Conservation (phyloP, 2,797 vertebrate species). For the Brachymystax lenok region DNA sequence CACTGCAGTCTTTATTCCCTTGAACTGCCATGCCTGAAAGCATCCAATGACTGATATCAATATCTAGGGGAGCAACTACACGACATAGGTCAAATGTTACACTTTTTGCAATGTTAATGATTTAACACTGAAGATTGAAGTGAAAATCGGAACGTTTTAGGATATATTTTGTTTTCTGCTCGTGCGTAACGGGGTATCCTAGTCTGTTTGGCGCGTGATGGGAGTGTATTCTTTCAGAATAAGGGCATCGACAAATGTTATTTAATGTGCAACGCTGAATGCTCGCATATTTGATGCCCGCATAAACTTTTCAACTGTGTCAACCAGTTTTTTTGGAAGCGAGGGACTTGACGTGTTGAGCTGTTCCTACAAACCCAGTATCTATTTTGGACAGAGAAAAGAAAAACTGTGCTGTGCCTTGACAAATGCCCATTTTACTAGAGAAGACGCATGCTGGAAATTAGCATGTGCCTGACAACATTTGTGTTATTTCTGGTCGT, state of each 20-base stretch:
- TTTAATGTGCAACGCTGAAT: conserved; percentile 38
- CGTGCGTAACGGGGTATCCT: conserved; percentile 43
- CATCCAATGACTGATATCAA: conserved; percentile 45
- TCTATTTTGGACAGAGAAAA: neutral
- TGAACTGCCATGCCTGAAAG: neutral
- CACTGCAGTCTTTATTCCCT: conserved; percentile 30
- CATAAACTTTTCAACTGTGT: conserved; percentile 51
- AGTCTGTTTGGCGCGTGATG: conserved; percentile 3
- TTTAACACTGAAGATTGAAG: neutral
- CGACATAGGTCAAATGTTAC: conserved; percentile 60
- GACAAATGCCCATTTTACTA: conserved; percentile 47
- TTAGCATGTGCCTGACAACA: conserved; percentile 67
- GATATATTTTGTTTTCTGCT: conserved; percentile 1
- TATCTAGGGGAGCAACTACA: conserved; percentile 48
- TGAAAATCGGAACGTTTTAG: neutral
- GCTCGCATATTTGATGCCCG: neutral
- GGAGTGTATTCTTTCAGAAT: neutral
- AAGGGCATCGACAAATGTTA: conserved; percentile 17
- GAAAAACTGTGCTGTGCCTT: neutral
- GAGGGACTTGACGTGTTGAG: neutral
- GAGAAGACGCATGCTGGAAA: conserved; percentile 45
- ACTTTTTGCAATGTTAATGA: neutral
- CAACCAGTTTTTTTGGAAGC: neutral
- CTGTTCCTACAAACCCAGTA: neutral
- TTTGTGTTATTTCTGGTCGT: conserved; percentile 63